Evolutionary conservation across 2,113 vertebrate species (phyloP).

Genomic region (Emydura subglobosa): DNA sequence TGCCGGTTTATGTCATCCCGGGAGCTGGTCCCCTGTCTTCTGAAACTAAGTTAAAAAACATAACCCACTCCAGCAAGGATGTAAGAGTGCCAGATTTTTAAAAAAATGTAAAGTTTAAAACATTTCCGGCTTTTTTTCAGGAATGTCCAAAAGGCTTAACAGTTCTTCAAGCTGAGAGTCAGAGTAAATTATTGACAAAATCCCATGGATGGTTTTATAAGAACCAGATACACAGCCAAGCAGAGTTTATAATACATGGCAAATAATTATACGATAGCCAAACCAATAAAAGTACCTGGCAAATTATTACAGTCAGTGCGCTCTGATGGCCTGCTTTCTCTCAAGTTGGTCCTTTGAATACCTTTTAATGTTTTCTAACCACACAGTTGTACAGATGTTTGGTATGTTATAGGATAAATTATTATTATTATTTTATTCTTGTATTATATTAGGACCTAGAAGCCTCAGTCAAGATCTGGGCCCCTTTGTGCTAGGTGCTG

Average conservation of each 20-base stretch:
- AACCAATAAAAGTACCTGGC: neutral
- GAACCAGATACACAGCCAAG: accelerated
- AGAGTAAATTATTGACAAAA: neutral
- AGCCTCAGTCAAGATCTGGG: no score
- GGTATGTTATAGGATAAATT: neutral
- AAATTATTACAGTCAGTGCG: neutral
- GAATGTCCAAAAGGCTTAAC: neutral
- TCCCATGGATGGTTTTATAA: neutral
- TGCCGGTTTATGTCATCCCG: neutral
- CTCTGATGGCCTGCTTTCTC: neutral
- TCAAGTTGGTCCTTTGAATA: neutral
- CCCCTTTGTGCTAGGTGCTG: no score
- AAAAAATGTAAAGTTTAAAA: neutral
- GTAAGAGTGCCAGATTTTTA: neutral
- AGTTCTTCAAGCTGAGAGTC: neutral
- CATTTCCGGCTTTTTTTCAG: neutral
- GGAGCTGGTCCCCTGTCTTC: neutral
- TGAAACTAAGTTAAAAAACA: neutral
- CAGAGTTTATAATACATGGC: neutral
- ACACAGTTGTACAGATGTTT: neutral
- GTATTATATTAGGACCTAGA: no score
- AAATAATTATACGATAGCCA: neutral
- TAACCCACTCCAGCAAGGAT: no score
- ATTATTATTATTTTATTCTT: neutral
- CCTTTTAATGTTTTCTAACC: neutral